Conservation (phyloP, 2,113 vertebrate species). For the Rhinogobius similis region DNA sequence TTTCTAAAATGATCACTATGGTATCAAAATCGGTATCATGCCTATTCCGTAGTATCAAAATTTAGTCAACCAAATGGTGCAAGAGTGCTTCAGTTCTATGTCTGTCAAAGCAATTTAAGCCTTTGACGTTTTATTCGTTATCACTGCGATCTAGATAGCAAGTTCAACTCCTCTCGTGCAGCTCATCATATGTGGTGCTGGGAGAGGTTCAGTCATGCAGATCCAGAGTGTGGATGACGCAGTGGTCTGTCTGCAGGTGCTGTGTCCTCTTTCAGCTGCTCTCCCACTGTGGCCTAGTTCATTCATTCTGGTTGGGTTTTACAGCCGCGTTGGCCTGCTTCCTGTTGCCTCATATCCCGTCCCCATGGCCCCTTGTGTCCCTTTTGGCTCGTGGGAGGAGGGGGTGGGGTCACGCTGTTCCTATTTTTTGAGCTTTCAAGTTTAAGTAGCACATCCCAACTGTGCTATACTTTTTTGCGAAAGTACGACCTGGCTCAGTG, state of each 20-base stretch:
- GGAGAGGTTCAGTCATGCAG: slow-evolving; percentile 9
- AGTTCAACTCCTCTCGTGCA: slow-evolving; percentile 15
- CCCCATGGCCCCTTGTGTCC: neutral
- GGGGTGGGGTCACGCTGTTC: slow-evolving; percentile 53
- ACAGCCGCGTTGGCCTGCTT: slow-evolving; percentile 43
- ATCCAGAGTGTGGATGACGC: slow-evolving; percentile 5
- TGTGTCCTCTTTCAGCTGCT: slow-evolving; percentile 29
- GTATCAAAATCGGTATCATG: too few species aligned
- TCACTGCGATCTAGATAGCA: neutral
- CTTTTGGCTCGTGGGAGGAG: slow-evolving; percentile 54
- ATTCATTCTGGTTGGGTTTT: slow-evolving; percentile 45
- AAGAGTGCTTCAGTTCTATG: neutral
- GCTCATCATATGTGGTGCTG: slow-evolving; percentile 5
- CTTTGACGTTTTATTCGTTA: slow-evolving; percentile 14
- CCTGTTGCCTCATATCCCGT: slow-evolving; percentile 69
- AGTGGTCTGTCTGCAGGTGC: slow-evolving; percentile 32
- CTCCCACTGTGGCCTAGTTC: slow-evolving; percentile 34
- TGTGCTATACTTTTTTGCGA: neutral
- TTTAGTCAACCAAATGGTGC: too few species aligned
- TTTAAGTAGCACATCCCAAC: slow-evolving; percentile 1
- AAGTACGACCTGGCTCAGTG: neutral
- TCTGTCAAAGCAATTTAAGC: neutral
- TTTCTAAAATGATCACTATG: too few species aligned
- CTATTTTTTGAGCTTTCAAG: neutral
- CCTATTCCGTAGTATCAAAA: too few species aligned